Base-by-base conservation (phyloP, 2,797 vertebrate genomes). In the Aotus griseimembra region DNA sequence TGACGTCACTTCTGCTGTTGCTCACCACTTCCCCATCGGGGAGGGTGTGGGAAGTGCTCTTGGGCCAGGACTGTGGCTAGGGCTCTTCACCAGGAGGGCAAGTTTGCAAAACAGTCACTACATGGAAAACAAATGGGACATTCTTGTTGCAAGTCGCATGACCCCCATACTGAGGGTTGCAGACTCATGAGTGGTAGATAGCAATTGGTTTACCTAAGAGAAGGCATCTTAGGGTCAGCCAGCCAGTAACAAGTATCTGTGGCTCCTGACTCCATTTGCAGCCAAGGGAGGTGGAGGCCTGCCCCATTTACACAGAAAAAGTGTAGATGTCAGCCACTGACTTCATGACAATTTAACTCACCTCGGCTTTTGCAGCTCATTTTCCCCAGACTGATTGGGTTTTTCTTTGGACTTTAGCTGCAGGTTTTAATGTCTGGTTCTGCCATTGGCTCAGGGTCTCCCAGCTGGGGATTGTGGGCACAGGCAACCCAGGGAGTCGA, bases 21-120 rank as follows among this genome's bases (percentile, higher is more conserved):
- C 13, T 50, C 19, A 1, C 36, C 3, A 0, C 14, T 11, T 41
- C 41, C 48, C 57, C 2, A 0, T 9, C 1, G 12, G 22, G 26
- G 41, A 72, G 9, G 57, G 5, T 14, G 48, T 30, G n/a, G 72
- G 39, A n/a, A 33, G 70, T 7, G 7, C 2, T 9, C 6, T 7
- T 7, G 4, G 6, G 5, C 11, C 13, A 70, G 30, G 22, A 19
- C 30, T n/a, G 55, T 20, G 22, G 36, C 46, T 39, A 50, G 19
- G 39, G 24, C 44, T n/a, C 48, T 36, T 22, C 28, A 2, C 88
- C 88, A 28, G 82, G 33, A 67, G 33, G 70, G 41, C 88, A 48
- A 41, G n/a, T 61, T 48, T 20, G n/a, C 22, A 1, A 26, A 41
- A 17, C 7, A 1, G 22, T 28, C 14, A 11, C 73, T 24, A 33